These are phyloP conservation scores for Eulemur rufifrons DNA, from an alignment of 2,113 vertebrate species.

Conservation along the genomic window DNA sequence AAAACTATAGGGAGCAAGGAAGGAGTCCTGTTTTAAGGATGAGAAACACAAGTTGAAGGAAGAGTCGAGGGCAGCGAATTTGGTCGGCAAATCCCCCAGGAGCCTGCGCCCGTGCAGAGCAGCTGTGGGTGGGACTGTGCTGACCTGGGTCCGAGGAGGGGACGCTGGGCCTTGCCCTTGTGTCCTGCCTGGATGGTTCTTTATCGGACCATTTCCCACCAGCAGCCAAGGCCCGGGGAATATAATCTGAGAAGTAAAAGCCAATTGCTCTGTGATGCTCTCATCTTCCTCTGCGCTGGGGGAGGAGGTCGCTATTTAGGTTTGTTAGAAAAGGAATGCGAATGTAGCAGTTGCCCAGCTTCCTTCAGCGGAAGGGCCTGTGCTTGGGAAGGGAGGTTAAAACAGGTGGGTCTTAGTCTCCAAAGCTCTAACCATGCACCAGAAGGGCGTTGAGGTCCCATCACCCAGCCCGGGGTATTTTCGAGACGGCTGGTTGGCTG, in stretches of 20 bases:
- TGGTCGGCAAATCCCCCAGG: fast-evolving
- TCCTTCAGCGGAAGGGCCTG: not conserved
- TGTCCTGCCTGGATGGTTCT: fast-evolving
- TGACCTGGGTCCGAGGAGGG: no score
- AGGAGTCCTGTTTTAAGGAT: not conserved
- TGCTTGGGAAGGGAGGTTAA: not conserved
- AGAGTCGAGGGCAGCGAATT: no score
- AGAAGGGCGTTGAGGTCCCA: not conserved
- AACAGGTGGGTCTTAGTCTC: no score
- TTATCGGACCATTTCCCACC: no score
- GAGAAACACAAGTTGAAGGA: fast-evolving
- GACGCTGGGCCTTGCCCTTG: fast-evolving
- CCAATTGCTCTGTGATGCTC: fast-evolving
- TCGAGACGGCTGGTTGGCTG: no score
- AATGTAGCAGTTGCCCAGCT: not conserved
- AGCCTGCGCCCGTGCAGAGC: fast-evolving
- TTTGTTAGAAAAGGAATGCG: not conserved
- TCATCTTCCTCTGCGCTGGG: no score
- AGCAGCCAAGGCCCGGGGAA: not conserved
- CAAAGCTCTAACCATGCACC: fast-evolving
- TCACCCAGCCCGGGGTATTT: fast-evolving
- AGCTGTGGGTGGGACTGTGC: fast-evolving
- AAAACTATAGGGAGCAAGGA: not conserved
- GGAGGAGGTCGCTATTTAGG: not conserved
- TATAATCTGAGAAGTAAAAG: not conserved